Conservation (phyloP, 2,797 vertebrate species). For the Helarctos malayanus region DNA sequence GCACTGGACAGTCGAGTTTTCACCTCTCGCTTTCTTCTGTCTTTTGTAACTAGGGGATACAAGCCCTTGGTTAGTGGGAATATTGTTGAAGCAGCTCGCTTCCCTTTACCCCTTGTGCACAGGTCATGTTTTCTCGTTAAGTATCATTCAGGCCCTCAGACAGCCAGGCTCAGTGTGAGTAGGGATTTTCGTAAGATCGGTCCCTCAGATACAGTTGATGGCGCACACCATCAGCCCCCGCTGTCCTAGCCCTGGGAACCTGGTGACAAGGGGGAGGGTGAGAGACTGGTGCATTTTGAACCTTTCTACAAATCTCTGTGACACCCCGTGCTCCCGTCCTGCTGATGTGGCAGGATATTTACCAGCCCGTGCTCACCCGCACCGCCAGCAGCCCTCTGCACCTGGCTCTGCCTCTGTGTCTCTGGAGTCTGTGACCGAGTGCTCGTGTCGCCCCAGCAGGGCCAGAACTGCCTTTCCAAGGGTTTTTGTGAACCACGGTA, state of each 20-base stretch:
- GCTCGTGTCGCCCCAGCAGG: rapidly evolving
- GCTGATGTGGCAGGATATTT: too few species aligned
- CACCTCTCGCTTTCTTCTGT: too few species aligned
- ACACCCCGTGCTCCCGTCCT: rapidly evolving
- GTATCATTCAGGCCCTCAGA: background rate
- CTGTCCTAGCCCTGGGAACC: background rate
- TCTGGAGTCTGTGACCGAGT: background rate
- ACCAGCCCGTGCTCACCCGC: rapidly evolving
- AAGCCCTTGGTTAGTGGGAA: background rate
- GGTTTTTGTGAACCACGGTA: background rate
- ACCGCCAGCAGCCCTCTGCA: rapidly evolving
- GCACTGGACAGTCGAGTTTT: rapidly evolving
- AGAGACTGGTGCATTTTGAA: background rate
- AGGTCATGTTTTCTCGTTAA: rapidly evolving
- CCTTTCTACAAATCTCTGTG: background rate
- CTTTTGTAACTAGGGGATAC: background rate
- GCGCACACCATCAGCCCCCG: rapidly evolving
- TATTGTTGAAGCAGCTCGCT: background rate
- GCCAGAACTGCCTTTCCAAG: background rate
- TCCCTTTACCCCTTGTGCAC: background rate
- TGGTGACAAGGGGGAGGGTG: rapidly evolving
- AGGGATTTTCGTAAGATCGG: background rate
- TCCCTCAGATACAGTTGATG: rapidly evolving
- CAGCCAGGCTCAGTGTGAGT: background rate
- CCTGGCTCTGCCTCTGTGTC: too few species aligned